These are phyloP conservation scores for Drosophila subobscura DNA, from an alignment of 1,140 invertebrate genomes.

Conservation along the genomic window DNA sequence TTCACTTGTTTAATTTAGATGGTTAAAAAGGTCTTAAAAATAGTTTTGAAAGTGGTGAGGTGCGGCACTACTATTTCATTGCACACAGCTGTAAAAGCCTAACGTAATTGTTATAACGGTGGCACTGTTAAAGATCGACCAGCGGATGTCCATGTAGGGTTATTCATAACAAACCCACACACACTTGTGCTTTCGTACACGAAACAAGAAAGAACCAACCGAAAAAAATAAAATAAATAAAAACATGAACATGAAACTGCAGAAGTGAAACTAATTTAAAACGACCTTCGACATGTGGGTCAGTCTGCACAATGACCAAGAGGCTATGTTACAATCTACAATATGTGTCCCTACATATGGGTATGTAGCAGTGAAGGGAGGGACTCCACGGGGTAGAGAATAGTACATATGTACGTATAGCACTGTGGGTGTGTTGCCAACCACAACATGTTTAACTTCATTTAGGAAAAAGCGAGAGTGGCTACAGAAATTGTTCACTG, in stretches of 20 bases:
- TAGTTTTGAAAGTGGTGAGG: no score
- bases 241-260: slow-evolving; percentile 24
- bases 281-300: slow-evolving; percentile 67
- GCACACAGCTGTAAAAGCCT: no score
- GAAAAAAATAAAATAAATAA: slow-evolving; percentile 28
- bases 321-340: slow-evolving; percentile 57
- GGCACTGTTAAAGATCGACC: slow-evolving; percentile 46
- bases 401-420: no score
- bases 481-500: not conserved
- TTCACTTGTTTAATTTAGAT: no score
- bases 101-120: slow-evolving; percentile 74
- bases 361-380: not conserved
- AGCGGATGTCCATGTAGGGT: not conserved
- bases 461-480: slow-evolving; percentile 23
- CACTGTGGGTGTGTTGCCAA: slow-evolving; percentile 20
- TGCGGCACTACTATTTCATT: no score
- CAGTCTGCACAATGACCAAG: slow-evolving; percentile 58
- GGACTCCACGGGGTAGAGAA: no score
- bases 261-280: slow-evolving; percentile 74
- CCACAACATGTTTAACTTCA: slow-evolving; percentile 62
- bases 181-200: slow-evolving; percentile 3
- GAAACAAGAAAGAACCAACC: not conserved
- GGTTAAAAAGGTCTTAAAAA: no score
- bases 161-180: slow-evolving; percentile 15
- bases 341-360: slow-evolving; percentile 32